Percentiles rank a stretch among this genome's conserved stretches.
Conservation (phyloP, 2,113 vertebrate genomes). For the Aegithalos caudatus region DNA sequence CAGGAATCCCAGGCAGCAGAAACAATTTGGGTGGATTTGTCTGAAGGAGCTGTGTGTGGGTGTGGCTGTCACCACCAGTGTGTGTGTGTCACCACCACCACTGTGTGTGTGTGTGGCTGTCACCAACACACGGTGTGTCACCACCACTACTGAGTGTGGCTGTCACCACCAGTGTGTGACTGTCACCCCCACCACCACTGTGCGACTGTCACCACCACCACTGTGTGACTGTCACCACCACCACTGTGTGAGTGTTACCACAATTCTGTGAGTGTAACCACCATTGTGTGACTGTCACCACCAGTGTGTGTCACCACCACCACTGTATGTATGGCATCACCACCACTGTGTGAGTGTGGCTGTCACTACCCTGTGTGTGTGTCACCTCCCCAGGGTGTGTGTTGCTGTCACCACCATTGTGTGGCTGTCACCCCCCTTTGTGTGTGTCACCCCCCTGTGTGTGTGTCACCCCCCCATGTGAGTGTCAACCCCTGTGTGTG, state of each 20-base stretch:
- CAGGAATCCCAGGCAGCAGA: neutral
- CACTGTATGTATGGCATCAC: neutral
- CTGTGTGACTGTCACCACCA: neutral
- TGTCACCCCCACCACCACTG: neutral
- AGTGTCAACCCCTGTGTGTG: too few relatives aligned
- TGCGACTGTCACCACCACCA: neutral
- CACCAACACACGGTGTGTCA: neutral
- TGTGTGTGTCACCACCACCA: neutral
- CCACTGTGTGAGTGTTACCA: too few relatives aligned
- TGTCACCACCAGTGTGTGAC: neutral
- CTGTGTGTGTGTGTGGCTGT: neutral
- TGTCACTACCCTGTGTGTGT: neutral
- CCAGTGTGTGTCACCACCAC: neutral
- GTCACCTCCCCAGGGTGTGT: too few relatives aligned
- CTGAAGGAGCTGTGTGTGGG: fast-evolving
- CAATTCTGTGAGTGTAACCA: neutral
- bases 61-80: neutral
- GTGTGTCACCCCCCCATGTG: too few relatives aligned
- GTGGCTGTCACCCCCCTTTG: too few relatives aligned
- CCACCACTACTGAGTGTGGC: neutral
- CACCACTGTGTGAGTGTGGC: neutral
- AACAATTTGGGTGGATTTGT: neutral
- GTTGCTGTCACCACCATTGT: too few relatives aligned
- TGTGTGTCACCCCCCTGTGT: too few relatives aligned
- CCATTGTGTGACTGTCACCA: neutral